Conservation (phyloP, 2,113 vertebrate genomes). For the Prunella himalayana region DNA sequence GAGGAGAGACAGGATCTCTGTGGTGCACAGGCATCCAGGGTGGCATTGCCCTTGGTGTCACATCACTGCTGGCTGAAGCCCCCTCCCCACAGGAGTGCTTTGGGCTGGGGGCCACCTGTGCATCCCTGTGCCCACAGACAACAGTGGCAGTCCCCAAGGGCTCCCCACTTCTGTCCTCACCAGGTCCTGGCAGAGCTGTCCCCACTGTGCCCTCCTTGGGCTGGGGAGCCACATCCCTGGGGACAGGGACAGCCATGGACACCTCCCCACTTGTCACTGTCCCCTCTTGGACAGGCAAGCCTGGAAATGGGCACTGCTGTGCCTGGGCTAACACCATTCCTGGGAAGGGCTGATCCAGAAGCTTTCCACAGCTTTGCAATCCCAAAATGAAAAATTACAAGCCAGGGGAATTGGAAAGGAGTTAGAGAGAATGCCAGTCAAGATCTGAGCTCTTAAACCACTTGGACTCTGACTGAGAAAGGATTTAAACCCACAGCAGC, state of each 20-base stretch:
- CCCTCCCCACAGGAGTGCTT: not conserved
- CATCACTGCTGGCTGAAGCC: not conserved
- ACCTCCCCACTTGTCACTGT: not conserved
- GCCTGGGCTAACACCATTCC: not conserved
- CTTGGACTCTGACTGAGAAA: not conserved
- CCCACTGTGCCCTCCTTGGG: not conserved
- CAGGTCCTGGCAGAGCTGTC: not conserved
- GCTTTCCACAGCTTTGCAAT: not conserved
- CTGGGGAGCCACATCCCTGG: accelerated
- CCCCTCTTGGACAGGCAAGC: not conserved
- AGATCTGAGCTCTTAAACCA: not conserved
- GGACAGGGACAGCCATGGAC: not conserved
- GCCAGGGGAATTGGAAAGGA: not conserved
- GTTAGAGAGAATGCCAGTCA: not conserved
- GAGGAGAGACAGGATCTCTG: not conserved
- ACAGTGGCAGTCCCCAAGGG: not conserved
- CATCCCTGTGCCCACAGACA: not conserved
- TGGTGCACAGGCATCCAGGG: not conserved
- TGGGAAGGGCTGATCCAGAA: not conserved
- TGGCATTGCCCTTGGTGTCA: not conserved
- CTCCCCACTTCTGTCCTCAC: not conserved
- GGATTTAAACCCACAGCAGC: not conserved
- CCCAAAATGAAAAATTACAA: not conserved
- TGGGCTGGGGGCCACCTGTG: not conserved
- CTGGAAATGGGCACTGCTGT: accelerated